phyloP scores from a whole-genome alignment of 2,888 invertebrate genomes.

The Ichneumoninae sp. region DNA sequence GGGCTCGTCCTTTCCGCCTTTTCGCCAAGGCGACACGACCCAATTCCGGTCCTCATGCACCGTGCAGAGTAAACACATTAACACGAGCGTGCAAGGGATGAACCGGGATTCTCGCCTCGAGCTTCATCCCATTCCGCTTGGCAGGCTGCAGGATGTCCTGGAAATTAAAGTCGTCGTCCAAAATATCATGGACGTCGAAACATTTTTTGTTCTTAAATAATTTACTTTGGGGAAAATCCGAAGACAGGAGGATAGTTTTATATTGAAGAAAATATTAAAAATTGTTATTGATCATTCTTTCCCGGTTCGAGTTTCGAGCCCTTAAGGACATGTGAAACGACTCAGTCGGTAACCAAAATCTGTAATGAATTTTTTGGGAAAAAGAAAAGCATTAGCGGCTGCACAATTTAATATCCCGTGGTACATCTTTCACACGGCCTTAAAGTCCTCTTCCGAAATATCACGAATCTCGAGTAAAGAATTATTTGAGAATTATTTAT shows the following conservation, averaged over 20 bases:
- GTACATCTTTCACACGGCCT: no score
- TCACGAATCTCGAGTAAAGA: no score
- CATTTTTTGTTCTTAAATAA: background rate
- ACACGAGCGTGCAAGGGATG: constrained; percentile 47
- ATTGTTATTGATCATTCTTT: no score
- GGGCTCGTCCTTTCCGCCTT: constrained; percentile 46
- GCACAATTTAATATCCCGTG: no score
- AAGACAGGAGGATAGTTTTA: background rate
- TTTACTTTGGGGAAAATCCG: background rate
- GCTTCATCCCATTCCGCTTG: background rate
- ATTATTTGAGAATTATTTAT: background rate
- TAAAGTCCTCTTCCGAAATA: no score
- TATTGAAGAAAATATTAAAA: background rate
- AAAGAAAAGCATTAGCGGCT: no score
- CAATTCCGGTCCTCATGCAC: constrained; percentile 56
- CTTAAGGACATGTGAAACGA: no score
- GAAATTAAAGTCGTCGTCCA: background rate
- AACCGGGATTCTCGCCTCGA: background rate
- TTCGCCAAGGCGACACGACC: constrained; percentile 51
- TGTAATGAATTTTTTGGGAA: no score
- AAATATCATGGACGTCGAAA: background rate
- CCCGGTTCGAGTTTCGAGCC: no score
- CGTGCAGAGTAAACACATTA: constrained; percentile 63
- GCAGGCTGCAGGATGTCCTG: background rate
- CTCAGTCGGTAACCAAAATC: no score